Evolutionary conservation across 1,140 invertebrate genomes (phyloP).

Genomic region (Ganaspis sp.): DNA sequence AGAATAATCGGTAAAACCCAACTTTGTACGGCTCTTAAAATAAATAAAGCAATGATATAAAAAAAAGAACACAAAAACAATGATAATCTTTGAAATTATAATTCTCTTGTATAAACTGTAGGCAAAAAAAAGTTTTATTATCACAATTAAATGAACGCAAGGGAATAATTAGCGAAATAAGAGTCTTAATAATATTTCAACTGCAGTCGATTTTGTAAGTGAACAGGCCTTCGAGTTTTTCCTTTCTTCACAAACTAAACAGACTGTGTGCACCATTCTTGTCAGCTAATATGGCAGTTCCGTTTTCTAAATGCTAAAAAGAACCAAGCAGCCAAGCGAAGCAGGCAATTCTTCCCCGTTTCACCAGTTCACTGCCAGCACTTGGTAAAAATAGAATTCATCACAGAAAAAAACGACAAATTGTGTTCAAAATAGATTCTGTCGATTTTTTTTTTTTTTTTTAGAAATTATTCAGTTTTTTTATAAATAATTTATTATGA

Average conservation of each 20-base stretch:
- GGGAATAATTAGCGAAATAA: too few species aligned
- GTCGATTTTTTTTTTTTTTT: too few species aligned
- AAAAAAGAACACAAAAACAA: too few species aligned
- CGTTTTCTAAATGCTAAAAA: conserved; percentile 27
- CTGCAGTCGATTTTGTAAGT: neutral
- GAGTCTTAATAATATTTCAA: too few species aligned
- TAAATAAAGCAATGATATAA: too few species aligned
- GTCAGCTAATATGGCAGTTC: conserved; percentile 27
- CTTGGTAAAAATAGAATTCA: neutral
- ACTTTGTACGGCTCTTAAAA: too few species aligned
- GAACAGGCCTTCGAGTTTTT: neutral
- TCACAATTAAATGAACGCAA: too few species aligned
- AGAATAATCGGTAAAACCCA: too few species aligned
- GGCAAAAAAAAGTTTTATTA: neutral
- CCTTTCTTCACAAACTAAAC: neutral
- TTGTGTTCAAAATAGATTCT: neutral
- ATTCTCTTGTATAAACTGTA: too few species aligned
- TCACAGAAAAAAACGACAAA: neutral
- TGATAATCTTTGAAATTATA: too few species aligned
- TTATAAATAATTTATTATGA: too few species aligned
- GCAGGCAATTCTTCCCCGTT: conserved; percentile 6
- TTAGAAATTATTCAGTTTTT: too few species aligned
- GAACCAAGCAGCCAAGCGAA: neutral
- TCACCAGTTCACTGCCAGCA: neutral
- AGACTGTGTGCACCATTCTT: conserved; percentile 7